Base-by-base conservation (phyloP, 2,113 vertebrate genomes). In the Beaufortia kweichowensis region DNA sequence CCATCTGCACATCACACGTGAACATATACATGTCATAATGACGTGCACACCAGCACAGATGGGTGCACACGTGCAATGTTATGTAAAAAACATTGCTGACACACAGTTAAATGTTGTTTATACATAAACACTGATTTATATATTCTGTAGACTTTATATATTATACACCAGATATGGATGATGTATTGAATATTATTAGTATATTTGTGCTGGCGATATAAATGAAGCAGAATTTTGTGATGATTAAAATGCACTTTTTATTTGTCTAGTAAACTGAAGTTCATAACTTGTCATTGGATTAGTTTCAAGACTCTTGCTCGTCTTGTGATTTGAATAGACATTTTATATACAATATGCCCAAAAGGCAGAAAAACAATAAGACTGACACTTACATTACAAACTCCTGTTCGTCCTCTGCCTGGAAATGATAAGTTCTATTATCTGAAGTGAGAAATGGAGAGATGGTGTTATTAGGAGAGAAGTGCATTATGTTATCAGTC, bases 351-450 rank as follows among this genome's bases (percentile, higher is more conserved):
- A n/a, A n/a, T n/a, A n/a, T n/a, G n/a, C n/a, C 33, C 2, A 3
- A 35, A 5, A 35, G 33, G 33, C 6, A 4, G 43, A 46, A 46
- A 46, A 46, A 14, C 43, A 17, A 15, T 11, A 46, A 14, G 62
- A 50, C 17, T 60, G 31, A 55, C 70, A 82, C 81, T 95, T 94
- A 96, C 94, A 93, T 94, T 50, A 94, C 88, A 7, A 94, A 95
- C 82, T 95, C 94, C 84, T 95, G 94, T 62, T 96, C 94, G 69
- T 96, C 94, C 82, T 96, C 94, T 67, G 94, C 94, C 86, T 96
- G 94, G 66, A 96, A 96, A 87, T 96, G 94, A 80, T 95, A 95
- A 0, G 95, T 95, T 84, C 95, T 92, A 81, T 96, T 95, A 91
- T 95, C 94, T 95, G 86, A 75, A 68, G 6, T 59, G 26, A 48